A percentile compares a stretch with the other conserved stretches of the same genome.
These are phyloP conservation scores for Neosilurus mollespiculum DNA, from an alignment of 2,797 vertebrate genomes.

Conservation along the genomic window DNA sequence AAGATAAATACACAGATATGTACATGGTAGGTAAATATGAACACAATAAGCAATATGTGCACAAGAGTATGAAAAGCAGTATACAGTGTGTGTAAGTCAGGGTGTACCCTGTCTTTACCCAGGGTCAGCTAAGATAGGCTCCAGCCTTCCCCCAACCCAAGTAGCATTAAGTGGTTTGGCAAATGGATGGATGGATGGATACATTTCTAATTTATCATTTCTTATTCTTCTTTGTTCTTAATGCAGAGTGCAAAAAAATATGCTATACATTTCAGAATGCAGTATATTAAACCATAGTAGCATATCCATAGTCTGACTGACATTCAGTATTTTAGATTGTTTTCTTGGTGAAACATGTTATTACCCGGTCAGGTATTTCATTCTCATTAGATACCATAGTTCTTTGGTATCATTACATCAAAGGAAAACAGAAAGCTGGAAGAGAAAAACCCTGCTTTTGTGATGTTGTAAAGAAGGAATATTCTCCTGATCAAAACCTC, in stretches of 20 bases:
- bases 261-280: neutral
- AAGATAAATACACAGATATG: too few species aligned
- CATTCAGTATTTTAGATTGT: neutral
- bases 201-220: neutral
- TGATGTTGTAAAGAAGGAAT: conserved; percentile 24
- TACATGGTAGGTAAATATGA: too few species aligned
- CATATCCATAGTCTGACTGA: neutral
- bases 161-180: too few species aligned
- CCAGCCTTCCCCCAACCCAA: too few species aligned
- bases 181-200: too few species aligned
- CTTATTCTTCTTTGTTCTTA: neutral
- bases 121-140: too few species aligned
- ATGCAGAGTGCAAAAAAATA: neutral
- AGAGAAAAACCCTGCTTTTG: neutral
- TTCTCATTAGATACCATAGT: conserved; percentile 14
- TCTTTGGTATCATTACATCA: conserved; percentile 50
- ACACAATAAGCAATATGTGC: too few species aligned
- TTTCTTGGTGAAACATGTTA: neutral
- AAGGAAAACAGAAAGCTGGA: conserved; percentile 8
- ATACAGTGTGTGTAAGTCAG: too few species aligned
- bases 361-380: neutral
- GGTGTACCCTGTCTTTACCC: too few species aligned
- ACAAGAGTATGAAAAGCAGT: too few species aligned
- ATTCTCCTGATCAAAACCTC: conserved; percentile 11
- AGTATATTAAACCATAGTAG: neutral